A percentile compares a stretch with the other conserved stretches of the same genome.
Evolutionary conservation across 1,140 invertebrate species (phyloP).

Genomic region (Eurosta solidaginis): DNA sequence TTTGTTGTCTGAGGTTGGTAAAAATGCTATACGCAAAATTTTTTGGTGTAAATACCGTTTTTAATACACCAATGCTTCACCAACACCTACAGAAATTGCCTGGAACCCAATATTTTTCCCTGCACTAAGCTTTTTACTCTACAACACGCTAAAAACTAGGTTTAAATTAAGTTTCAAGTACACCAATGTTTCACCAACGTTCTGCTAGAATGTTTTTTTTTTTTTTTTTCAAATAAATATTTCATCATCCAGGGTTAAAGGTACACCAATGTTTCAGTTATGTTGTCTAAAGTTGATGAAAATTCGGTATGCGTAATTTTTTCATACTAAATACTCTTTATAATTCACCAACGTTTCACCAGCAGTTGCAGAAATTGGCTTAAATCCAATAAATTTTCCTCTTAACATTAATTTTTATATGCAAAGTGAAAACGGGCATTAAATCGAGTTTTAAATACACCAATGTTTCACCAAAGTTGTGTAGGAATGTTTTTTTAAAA

Average conservation of each 20-base stretch:
- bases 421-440: too few relatives aligned
- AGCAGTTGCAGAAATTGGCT: too few relatives aligned
- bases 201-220: too few relatives aligned
- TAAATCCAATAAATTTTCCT: too few relatives aligned
- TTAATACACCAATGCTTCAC: not conserved
- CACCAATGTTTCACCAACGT: slow-evolving; percentile 8
- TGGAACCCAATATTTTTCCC: not conserved
- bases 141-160: not conserved
- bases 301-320: not conserved
- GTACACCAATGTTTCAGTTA: too few relatives aligned
- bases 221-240: too few relatives aligned
- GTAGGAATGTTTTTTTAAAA: not conserved
- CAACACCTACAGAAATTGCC: not conserved
- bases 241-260: too few relatives aligned
- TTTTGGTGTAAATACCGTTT: not conserved
- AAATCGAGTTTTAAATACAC: not conserved
- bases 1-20: too few relatives aligned
- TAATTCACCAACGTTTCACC: not conserved
- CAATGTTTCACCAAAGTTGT: not conserved
- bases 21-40: too few relatives aligned
- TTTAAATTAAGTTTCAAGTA: not conserved
- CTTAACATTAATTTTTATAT: too few relatives aligned
- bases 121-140: not conserved
- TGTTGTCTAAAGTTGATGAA: not conserved
- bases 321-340: too few relatives aligned